phyloP scores from a whole-genome alignment of 2,797 vertebrate genomes.

The Crossoptilon crossoptilon region DNA sequence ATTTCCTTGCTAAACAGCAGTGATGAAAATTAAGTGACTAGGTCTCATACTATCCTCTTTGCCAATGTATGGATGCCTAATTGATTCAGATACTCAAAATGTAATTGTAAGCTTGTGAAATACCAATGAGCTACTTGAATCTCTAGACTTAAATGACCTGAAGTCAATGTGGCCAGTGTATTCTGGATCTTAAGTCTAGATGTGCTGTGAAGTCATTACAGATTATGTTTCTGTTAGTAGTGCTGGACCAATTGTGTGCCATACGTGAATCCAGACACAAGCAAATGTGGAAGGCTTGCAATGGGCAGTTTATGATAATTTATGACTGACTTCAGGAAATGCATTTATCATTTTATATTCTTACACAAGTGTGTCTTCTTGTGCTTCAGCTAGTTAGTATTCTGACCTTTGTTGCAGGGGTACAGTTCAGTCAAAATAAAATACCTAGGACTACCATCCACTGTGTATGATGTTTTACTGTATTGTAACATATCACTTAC shows the following conservation, averaged over 20 bases:
- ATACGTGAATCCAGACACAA: not conserved
- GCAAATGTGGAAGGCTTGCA: not conserved
- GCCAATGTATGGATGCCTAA: conserved; percentile 22
- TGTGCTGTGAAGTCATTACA: not conserved
- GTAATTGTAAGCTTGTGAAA: not conserved
- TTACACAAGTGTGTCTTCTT: not conserved
- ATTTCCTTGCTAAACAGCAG: conserved; percentile 28
- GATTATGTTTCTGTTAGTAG: not conserved
- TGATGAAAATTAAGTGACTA: conserved; percentile 34
- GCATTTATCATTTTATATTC: not conserved
- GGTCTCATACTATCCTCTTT: conserved; percentile 19
- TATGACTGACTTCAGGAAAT: not conserved
- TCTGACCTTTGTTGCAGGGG: not conserved
- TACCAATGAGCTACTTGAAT: not conserved
- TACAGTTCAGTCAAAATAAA: not conserved
- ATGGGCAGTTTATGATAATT: not conserved
- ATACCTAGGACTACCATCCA: not conserved
- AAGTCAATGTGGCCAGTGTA: not conserved
- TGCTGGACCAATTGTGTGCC: not conserved
- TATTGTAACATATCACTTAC: not conserved
- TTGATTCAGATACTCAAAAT: conserved; percentile 20
- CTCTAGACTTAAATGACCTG: not conserved
- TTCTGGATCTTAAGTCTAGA: not conserved
- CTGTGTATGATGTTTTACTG: rapidly evolving
- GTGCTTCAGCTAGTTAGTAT: not conserved